Base-by-base conservation (phyloP, 2,113 vertebrate species). In the Chaetops frenatus region DNA sequence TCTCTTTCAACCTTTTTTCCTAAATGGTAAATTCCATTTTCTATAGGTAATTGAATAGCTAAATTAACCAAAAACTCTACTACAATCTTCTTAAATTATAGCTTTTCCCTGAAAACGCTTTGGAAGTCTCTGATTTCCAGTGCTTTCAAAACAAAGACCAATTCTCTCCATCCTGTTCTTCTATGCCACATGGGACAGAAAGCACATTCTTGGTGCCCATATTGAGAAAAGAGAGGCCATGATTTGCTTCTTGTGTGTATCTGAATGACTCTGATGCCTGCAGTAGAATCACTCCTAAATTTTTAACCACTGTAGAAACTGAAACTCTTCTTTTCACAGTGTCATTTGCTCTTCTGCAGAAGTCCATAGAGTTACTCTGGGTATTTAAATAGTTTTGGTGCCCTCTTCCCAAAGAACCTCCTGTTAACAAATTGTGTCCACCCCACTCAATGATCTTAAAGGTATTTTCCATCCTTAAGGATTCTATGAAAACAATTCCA, bases 81-180 rank as follows among this genome's bases (percentile, higher is more conserved):
- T 91, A 65, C 69, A 91, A 85, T 92, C 65, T 91, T 94, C 72
- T 70, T 84, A 89, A 94, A 91, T 95, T 87, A 87, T 67, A 94
- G 36, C 51, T 78, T 89, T 92, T 81, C 31, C 28, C 36, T 91
- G 48, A 12, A 87, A 95, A 86, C 79, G 72, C 91, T 92, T 94
- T 95, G 58, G 81, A 94, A 92, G 72, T 84, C 48, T 94, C 53
- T 64, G 53, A 89, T 91, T 92, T 92, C 72, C 57, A 86, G 47
- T 50, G 62, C 71, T 94, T 94, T 94, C 76, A 73, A 90, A 66
- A 86, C 44, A 71, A 88, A 91, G 57, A 45, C 53, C 42, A 91
- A 2, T 91, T 88, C 42, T 95, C 66, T 83, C 65, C 24, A 50
- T 67, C 56, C 48, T 3, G 1, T 74, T 86, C 42, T 54, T 88